Evolutionary conservation across 2,113 vertebrate species (phyloP), one percentile per base, ranked within the genome.

Genomic region (Epinephelus lanceolatus): DNA sequence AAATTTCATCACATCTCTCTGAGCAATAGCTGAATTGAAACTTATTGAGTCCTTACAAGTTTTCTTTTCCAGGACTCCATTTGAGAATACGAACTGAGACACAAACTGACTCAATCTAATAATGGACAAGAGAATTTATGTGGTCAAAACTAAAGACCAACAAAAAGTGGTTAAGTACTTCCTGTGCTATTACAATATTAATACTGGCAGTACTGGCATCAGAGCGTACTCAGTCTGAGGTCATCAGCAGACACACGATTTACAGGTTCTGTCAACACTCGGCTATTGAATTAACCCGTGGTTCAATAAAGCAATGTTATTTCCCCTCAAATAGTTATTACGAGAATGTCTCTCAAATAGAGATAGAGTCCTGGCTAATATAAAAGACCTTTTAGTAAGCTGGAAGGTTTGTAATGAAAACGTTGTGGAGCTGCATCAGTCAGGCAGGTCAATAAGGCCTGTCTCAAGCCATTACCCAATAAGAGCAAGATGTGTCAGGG

Each of bases 401-500:
- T 85, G 85, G 82, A 79, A 81, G 81, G 89, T 88, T 86, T 81
- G 84, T 90, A 94, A 94, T 92, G 86, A 94, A 91, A 93, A 86
- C 86, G 87, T 85, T 68, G 57, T 67, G 68, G 83, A 85, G 88
- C 83, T 88, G 86, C 88, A 92, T 93, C 83, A 87, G 80, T 91
- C 78, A 89, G 83, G 59, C 74, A 63, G 92, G 90, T 93, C 92
- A 95, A 93, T 94, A 93, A 66, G 78, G 59, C 85, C 87, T 53
- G 88, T 92, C 92, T 87, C 87, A 69, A 88, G 83, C 81, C 81
- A 94, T 94, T 95, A 94, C 80, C 90, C 91, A 92, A 91, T 86
- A 89, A 91, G 83, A 91, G 85, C 57, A 92, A 84, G 91, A 94
- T 79, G 88, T 89, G 87, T 90, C 84, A 88, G 73, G 84, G 83